Base-by-base conservation (phyloP, 2,888 invertebrate genomes). In the Xestia sexstrigata region DNA sequence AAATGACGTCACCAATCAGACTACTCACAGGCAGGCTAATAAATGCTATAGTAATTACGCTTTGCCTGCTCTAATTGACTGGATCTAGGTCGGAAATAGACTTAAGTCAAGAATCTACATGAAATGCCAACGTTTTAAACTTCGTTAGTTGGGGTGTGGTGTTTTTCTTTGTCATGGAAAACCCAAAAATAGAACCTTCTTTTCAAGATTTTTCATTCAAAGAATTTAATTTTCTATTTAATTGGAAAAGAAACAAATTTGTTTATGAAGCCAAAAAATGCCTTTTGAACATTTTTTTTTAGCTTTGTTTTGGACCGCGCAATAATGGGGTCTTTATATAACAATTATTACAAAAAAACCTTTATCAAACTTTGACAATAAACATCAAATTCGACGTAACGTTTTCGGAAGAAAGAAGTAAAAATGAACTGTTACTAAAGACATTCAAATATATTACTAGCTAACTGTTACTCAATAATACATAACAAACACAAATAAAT, bases 71-170 rank as follows among this genome's bases (percentile, higher is more conserved):
- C 15, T 13, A 55, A 66, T 42, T 76, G 67, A n/a, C 45, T 71
- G 20, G 13, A 75, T 83, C 47, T 83, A 82, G 74, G 71, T 79
- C 69, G 26, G 52, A 42, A 72, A 74, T 47, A 26, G 68, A 77
- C 65, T 73, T 39, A 23, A 69, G 39, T 63, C 35, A 58, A n/a
- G 47, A 55, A 76, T 74, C 71, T 74, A 69, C 47, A 68, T 74
- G 42, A 30, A 67, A 45, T 66, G 49, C 39, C 17, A 80, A 45
- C 35, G 55, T 42, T 75, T 63, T 66, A 2, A 55, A 49, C 30
- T 63, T 23, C 17, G 47, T 66, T 68, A 58, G 47, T 49, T n/a
- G 15, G 17, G 39, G 5, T 11, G 26, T n/a, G 45, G 30, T 65
- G n/a, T 15, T 73, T 58, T 55, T 39, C 5, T 30, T 9, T 55